Evolutionary conservation across 1,140 invertebrate genomes (phyloP).

Genomic region (Watersipora subatra): DNA sequence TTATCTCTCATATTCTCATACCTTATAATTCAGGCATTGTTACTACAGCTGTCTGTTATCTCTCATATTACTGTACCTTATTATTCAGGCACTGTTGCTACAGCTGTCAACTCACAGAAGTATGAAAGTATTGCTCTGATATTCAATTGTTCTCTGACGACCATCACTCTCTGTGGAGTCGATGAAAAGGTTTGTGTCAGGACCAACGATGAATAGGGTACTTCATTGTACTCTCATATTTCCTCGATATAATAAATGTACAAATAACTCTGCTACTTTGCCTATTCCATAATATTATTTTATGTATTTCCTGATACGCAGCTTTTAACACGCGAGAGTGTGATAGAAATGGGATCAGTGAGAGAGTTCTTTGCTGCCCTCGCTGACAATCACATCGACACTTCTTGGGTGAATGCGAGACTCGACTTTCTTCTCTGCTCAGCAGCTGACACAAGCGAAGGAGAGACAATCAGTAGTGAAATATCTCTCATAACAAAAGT

Average conservation of each 20-base stretch:
- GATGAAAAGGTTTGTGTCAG: conserved; percentile 30
- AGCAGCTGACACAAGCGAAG: conserved; percentile 24
- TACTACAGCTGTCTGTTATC: too few species aligned
- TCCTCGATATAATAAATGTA: neutral
- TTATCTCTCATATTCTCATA: too few species aligned
- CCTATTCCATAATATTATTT: neutral
- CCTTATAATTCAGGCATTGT: too few species aligned
- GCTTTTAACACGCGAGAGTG: conserved; percentile 22
- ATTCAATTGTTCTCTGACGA: conserved; percentile 33
- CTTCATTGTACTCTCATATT: too few species aligned
- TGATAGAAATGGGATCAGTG: conserved; percentile 22
- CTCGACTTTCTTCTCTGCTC: conserved; percentile 39
- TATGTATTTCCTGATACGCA: conserved; percentile 8
- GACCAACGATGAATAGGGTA: too few species aligned
- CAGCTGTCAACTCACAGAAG: conserved; percentile 11
- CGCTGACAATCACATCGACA: conserved; percentile 19
- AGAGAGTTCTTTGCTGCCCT: conserved; percentile 32
- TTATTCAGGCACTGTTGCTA: conserved; percentile 23
- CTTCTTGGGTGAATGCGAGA: conserved; percentile 16
- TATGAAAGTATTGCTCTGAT: conserved; percentile 39
- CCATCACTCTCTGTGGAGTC: conserved; percentile 36
- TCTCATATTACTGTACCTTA: too few species aligned
- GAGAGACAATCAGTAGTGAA: conserved; percentile 22
- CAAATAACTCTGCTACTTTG: neutral
- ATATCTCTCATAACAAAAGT: conserved; percentile 26